Conservation (phyloP, 2,113 vertebrate genomes). For the Heliornis fulica region DNA sequence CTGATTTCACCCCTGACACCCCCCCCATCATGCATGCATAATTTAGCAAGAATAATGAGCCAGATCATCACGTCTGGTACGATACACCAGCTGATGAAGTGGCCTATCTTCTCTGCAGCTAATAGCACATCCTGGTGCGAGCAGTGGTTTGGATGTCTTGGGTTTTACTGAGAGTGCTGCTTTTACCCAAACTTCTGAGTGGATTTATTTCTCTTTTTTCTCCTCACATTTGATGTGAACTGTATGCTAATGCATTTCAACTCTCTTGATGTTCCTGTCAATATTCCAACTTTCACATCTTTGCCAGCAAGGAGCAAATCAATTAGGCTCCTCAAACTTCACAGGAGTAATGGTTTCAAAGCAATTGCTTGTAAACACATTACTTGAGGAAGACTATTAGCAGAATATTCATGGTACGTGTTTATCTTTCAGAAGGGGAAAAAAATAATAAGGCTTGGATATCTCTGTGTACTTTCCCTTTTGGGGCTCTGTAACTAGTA, state of each 20-base stretch:
- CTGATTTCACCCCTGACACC: background rate
- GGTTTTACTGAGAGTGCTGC: slow-evolving; percentile 73
- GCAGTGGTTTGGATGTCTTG: slow-evolving; percentile 68
- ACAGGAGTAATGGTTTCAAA: background rate
- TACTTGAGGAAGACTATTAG: background rate
- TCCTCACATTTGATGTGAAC: background rate
- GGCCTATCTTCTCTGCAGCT: background rate
- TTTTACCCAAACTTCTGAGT: slow-evolving; percentile 54
- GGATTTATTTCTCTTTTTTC: slow-evolving; percentile 71
- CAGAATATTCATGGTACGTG: background rate
- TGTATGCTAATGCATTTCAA: background rate
- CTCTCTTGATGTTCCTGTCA: background rate
- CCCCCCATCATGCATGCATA: background rate
- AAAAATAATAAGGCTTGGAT: background rate
- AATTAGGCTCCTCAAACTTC: background rate
- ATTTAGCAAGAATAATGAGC: slow-evolving; percentile 19
- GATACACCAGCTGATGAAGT: background rate
- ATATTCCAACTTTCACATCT: background rate
- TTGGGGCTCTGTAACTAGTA: background rate
- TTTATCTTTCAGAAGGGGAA: background rate
- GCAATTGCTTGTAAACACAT: background rate
- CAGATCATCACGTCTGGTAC: background rate
- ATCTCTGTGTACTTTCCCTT: background rate
- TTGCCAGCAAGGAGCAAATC: background rate
- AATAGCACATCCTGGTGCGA: background rate